Percentiles rank a stretch among this genome's conserved stretches.
Conservation (phyloP, 1,140 invertebrate species). For the Tachypleus tridentatus region DNA sequence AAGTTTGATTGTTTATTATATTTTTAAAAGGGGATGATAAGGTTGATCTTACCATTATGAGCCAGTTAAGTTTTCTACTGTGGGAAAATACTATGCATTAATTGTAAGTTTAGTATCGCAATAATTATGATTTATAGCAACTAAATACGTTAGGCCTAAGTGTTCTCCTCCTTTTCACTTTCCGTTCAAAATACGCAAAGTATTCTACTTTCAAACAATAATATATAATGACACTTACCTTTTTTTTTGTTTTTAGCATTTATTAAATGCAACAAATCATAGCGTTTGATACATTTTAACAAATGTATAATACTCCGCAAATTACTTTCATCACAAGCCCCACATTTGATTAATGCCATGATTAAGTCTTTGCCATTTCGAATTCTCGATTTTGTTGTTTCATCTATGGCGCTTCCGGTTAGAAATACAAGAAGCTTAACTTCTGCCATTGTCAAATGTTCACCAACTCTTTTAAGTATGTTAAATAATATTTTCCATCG, state of each 20-base stretch:
- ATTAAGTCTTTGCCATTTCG: slow-evolving; percentile 22
- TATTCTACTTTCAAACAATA: too few species aligned
- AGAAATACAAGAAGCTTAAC: slow-evolving; percentile 13
- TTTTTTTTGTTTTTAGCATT: slow-evolving; percentile 23
- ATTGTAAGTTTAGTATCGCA: too few species aligned
- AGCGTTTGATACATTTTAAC: slow-evolving; percentile 25
- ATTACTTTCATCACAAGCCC: slow-evolving; percentile 28
- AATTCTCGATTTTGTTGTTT: slow-evolving; percentile 7
- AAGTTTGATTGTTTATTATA: too few species aligned
- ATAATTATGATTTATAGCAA: too few species aligned
- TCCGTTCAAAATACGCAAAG: too few species aligned
- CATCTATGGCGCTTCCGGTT: slow-evolving; percentile 8
- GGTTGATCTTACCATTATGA: too few species aligned
- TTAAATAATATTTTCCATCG: neutral
- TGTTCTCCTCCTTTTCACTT: too few species aligned
- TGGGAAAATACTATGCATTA: too few species aligned
- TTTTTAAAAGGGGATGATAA: too few species aligned
- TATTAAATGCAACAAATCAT: slow-evolving; percentile 27
- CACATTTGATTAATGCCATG: slow-evolving; percentile 26
- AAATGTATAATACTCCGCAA: slow-evolving; percentile 25
- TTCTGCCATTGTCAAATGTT: slow-evolving; percentile 14
- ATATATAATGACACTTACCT: slow-evolving; percentile 20
- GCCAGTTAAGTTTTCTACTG: too few species aligned
- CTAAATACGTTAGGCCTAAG: too few species aligned
- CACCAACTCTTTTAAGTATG: slow-evolving; percentile 8